Evolutionary conservation across 2,797 vertebrate species (phyloP), one percentile per base, ranked within the genome.

Genomic region (Pagetopsis macropterus): DNA sequence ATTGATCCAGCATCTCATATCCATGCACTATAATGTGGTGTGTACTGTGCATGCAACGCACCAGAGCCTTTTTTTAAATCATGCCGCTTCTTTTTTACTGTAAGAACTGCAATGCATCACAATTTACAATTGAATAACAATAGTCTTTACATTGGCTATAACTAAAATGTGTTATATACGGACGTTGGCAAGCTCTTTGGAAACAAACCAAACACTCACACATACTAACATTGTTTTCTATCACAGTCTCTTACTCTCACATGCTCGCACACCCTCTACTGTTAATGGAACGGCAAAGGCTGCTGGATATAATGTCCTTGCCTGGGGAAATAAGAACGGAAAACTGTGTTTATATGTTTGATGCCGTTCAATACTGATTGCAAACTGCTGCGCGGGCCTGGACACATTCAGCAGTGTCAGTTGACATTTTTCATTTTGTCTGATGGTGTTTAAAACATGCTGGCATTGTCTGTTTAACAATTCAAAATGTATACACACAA

Each of bases 1-100:
- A 92, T 93, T 87, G 91, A 93, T 93, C 84, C 81, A 64, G 61
- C 70, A 65, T 87, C 82, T 91, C 85, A 89, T 91, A 87, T 89
- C 88, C 83, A 90, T 88, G 87, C 77, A 60, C 85, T 65, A 50
- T 88, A 84, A 91, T 88, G 79, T 48, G 67, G 65, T 68, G 76
- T 86, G 86, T 74, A 88, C 67, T 66, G 78, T 75, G 82, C 82
- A 81, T 83, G 78, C 75, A 68, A 68, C 51, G 60, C 44, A 78
- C 69, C 58, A 3, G 61, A 79, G 75, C 51, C 52, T 65, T 27
- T 43, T 77, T 9, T 52, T n/a, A 75, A 70, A 78, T 72, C 62
- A 75, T 77, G 57, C 74, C 77, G 68, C 74, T 72, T 54, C 55
- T 69, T 80, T 78, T 78, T 86, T 76, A 74, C 61, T 44, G 60